Evolutionary conservation across 2,797 vertebrate genomes (phyloP).

Genomic region (Holocentrus rufus): DNA sequence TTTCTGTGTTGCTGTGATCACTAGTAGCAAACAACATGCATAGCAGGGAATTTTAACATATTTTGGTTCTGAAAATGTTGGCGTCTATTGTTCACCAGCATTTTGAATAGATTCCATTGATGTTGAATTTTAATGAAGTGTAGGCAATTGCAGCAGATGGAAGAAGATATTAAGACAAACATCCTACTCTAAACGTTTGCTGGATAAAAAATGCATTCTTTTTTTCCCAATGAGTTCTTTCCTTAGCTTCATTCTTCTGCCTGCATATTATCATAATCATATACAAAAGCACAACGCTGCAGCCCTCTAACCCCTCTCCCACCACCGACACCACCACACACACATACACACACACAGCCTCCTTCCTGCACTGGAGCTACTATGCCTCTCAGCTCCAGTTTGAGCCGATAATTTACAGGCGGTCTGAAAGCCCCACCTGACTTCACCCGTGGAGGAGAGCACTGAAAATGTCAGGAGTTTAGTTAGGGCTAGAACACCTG

Average conservation of each 20-base stretch:
- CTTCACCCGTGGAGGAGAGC: conserved; percentile 57
- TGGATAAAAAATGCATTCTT: conserved; percentile 32
- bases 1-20: background rate
- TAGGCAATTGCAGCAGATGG: background rate
- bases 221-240: conserved; percentile 16
- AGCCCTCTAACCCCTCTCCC: background rate
- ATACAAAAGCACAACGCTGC: conserved; percentile 32
- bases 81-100: background rate
- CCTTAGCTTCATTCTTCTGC: conserved; percentile 22
- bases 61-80: background rate
- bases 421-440: conserved; percentile 47
- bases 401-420: conserved; percentile 67
- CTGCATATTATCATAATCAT: conserved; percentile 38
- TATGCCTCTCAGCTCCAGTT: conserved; percentile 57
- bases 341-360: conserved; percentile 1
- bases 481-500: conserved; percentile 72
- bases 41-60: background rate
- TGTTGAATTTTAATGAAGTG: background rate
- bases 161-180: background rate
- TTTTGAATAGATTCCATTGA: background rate
- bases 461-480: conserved; percentile 75
- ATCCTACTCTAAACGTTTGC: conserved; percentile 2
- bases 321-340: conserved; percentile 12
- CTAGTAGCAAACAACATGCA: background rate
- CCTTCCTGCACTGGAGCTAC: conserved; percentile 47